phyloP scores from a whole-genome alignment of 2,113 vertebrate genomes.

The Salvator merianae region DNA sequence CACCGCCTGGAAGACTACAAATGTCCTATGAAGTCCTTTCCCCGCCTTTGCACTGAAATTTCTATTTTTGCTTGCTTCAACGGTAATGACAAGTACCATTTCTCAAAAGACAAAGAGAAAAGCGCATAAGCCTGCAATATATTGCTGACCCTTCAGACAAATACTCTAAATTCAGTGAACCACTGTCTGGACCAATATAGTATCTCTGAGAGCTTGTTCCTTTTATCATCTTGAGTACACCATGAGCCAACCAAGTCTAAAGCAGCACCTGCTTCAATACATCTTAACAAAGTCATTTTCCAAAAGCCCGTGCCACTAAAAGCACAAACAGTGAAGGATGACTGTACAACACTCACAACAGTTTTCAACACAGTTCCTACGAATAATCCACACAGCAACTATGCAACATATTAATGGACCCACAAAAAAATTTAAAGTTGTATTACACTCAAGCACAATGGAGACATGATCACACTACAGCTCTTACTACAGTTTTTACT shows the following conservation, averaged over 20 bases:
- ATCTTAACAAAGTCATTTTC: not conserved
- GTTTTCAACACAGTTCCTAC: not conserved
- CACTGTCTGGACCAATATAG: not conserved
- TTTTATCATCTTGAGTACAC: not conserved
- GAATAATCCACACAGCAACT: not conserved
- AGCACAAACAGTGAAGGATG: no score
- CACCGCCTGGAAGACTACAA: not conserved
- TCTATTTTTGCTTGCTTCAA: not conserved
- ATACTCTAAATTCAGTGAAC: not conserved
- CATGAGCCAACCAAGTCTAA: not conserved
- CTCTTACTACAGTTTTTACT: not conserved
- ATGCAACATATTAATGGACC: not conserved
- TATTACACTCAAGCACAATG: not conserved
- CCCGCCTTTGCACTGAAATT: not conserved
- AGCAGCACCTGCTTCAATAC: not conserved
- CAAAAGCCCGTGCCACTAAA: no score
- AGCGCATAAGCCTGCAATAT: not conserved
- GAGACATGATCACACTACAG: not conserved
- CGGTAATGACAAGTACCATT: not conserved
- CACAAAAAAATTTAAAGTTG: not conserved
- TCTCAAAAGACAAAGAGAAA: not conserved
- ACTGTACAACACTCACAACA: not conserved
- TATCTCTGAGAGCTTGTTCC: not conserved
- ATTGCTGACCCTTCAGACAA: not conserved
- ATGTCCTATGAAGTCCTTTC: no score